Conservation (phyloP, 2,888 invertebrate genomes). For the Caenorhabditis doughertyi region DNA sequence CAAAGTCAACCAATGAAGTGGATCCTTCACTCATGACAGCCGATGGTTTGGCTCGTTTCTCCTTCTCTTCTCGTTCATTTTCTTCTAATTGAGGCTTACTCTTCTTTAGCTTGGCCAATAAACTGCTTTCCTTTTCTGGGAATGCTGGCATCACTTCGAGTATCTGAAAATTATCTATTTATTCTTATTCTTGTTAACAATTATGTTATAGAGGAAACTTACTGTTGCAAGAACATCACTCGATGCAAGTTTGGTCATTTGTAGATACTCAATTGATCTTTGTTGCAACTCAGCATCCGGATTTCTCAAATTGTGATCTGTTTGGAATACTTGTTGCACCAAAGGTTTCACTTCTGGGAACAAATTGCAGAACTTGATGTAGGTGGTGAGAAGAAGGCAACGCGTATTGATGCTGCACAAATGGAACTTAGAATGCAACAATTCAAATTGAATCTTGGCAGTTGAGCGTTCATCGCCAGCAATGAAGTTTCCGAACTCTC, state of each 20-base stretch:
- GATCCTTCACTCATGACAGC: slow-evolving; percentile 65
- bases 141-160: slow-evolving; percentile 99
- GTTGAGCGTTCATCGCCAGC: slow-evolving; percentile 97
- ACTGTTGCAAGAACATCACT: slow-evolving; percentile 90
- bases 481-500: slow-evolving; percentile 99
- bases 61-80: slow-evolving; percentile 81
- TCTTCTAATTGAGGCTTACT: slow-evolving; percentile 97
- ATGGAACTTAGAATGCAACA: slow-evolving; percentile 98
- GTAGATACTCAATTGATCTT: slow-evolving; percentile 96
- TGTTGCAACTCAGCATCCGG: slow-evolving; percentile 99
- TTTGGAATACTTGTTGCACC: slow-evolving; percentile 89
- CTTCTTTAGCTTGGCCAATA: slow-evolving; percentile 97
- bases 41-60: slow-evolving; percentile 81
- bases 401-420: slow-evolving; percentile 97
- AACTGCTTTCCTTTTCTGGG: slow-evolving; percentile 94
- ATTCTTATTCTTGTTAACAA: neutral
- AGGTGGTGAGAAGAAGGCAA: slow-evolving; percentile 96
- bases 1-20: slow-evolving; percentile 66
- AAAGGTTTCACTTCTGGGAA: slow-evolving; percentile 98
- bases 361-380: slow-evolving; percentile 98
- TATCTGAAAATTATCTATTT: slow-evolving; percentile 68
- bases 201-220: neutral
- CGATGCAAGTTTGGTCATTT: slow-evolving; percentile 95
- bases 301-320: slow-evolving; percentile 94
- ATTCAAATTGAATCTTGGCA: slow-evolving; percentile 96